phyloP scores from a whole-genome alignment of 2,888 invertebrate genomes.

The Ganaspis brasiliensis region DNA sequence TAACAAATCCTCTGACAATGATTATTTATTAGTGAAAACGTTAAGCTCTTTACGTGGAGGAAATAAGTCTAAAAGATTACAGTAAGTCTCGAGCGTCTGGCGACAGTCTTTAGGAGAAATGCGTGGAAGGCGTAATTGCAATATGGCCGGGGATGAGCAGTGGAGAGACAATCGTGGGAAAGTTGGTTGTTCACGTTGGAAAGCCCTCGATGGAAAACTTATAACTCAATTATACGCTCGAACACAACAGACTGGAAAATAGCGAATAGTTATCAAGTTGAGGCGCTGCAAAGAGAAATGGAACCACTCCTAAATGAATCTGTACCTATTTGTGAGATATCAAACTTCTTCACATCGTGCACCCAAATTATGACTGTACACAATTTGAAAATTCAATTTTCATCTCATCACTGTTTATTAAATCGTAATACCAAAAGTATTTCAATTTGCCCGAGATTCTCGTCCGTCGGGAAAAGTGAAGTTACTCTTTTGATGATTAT shows the following conservation, averaged over 20 bases:
- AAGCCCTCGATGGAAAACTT: constrained; percentile 55
- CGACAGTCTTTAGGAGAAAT: constrained; percentile 20
- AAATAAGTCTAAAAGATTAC: background rate
- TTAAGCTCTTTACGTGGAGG: too few relatives aligned
- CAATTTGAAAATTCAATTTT: background rate
- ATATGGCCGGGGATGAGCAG: constrained; percentile 21
- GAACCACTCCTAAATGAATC: constrained; percentile 28
- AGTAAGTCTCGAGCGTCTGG: background rate
- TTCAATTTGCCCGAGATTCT: too few relatives aligned
- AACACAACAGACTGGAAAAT: constrained; percentile 60
- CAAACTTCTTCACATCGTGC: constrained; percentile 9
- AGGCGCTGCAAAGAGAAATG: constrained; percentile 24
- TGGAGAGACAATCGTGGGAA: constrained; percentile 28
- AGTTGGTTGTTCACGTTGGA: constrained; percentile 38
- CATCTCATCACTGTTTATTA: background rate
- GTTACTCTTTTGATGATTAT: too few relatives aligned
- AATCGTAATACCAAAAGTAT: background rate
- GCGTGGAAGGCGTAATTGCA: constrained; percentile 29
- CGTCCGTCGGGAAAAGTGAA: too few relatives aligned
- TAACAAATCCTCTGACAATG: too few relatives aligned
- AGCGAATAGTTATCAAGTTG: constrained; percentile 56
- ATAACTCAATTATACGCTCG: constrained; percentile 58
- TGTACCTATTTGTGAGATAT: constrained; percentile 29
- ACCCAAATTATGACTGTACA: background rate
- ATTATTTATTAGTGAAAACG: too few relatives aligned